Evolutionary conservation across 2,113 vertebrate genomes (phyloP).

Genomic region (Dermatemys mawii): DNA sequence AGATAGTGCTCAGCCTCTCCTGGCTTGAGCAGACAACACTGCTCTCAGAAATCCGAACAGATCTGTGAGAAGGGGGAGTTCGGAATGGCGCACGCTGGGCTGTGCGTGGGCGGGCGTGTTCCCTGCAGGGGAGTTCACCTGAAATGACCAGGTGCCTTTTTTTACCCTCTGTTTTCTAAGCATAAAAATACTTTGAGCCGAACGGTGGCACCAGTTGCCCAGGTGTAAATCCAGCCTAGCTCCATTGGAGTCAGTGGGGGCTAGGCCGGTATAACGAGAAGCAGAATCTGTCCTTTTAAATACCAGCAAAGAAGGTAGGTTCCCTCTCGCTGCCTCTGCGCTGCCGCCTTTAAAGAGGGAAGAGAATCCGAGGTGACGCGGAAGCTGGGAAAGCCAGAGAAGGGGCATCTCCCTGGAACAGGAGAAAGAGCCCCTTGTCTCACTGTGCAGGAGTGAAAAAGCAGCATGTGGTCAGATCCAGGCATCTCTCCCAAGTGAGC

Average conservation of each 20-base stretch:
- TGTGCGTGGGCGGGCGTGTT: accelerated
- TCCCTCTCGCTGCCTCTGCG: neutral
- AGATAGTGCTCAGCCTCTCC: neutral
- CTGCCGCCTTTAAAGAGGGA: neutral
- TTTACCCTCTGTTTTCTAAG: neutral
- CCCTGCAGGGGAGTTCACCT: neutral
- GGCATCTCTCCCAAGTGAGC: neutral
- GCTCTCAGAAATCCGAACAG: neutral
- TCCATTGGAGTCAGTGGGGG: neutral
- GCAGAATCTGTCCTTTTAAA: neutral
- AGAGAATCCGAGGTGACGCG: neutral
- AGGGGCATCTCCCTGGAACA: neutral
- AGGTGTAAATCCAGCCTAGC: neutral
- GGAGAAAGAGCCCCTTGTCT: neutral
- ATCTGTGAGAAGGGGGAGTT: neutral
- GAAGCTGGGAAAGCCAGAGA: neutral
- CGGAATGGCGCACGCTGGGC: neutral
- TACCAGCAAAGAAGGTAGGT: neutral
- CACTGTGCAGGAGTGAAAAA: neutral
- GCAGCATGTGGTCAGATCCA: neutral
- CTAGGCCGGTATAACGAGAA: neutral
- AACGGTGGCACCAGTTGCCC: neutral
- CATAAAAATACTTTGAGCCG: neutral
- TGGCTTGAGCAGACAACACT: accelerated
- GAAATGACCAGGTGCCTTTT: neutral